phyloP scores from a whole-genome alignment of 1,140 invertebrate genomes.

The Mylabris phalerata region DNA sequence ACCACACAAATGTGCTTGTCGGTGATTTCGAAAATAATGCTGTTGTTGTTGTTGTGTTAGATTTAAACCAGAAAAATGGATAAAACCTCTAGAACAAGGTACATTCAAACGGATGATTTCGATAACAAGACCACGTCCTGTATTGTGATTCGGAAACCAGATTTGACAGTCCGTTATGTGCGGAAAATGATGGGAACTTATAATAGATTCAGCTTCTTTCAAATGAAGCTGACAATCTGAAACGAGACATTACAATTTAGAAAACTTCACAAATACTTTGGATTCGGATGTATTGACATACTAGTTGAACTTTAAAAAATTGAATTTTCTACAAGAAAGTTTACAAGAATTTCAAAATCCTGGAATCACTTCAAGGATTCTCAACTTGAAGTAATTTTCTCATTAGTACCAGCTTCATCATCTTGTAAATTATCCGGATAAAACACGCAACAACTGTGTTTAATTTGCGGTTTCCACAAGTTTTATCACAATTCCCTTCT shows the following conservation, averaged over 20 bases:
- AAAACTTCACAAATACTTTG: background rate
- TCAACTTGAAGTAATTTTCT: no score
- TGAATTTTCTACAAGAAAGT: no score
- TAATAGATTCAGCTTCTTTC: conserved; percentile 24
- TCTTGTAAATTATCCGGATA: background rate
- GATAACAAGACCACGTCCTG: conserved; percentile 47
- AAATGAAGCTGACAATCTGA: conserved; percentile 42
- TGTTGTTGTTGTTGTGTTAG: conserved; percentile 23
- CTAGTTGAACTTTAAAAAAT: no score
- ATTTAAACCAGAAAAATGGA: conserved; percentile 45
- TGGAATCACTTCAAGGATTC: no score
- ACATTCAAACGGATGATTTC: conserved; percentile 56
- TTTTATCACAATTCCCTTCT: no score
- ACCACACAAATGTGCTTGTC: conserved; percentile 45
- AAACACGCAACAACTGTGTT: conserved; percentile 44
- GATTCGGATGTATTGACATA: no score
- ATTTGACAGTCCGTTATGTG: conserved; percentile 37
- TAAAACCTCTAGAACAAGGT: conserved; percentile 51
- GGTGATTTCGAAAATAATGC: conserved; percentile 25
- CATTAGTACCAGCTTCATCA: background rate
- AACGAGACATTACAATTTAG: conserved; percentile 16
- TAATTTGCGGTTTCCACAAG: background rate
- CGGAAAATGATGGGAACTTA: conserved; percentile 38
- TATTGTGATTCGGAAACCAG: conserved; percentile 39
- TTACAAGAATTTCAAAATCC: no score